phyloP scores from a whole-genome alignment of 2,113 vertebrate genomes.

The Rhipidura dahli region DNA sequence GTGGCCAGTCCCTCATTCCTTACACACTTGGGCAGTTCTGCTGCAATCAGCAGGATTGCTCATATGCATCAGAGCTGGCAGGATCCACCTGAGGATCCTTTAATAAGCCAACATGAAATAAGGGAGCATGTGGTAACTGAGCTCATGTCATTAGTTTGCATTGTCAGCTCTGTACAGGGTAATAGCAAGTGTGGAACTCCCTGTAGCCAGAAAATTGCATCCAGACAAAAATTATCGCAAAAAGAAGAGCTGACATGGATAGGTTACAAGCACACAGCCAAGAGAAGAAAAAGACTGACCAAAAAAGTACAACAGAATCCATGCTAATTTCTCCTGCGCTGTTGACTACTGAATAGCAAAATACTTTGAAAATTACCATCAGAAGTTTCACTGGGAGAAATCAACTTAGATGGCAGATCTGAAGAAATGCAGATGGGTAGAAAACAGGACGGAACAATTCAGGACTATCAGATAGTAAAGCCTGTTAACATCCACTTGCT shows the following conservation, averaged over 20 bases:
- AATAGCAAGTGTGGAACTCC: not conserved
- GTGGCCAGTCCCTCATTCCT: not conserved
- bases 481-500: not conserved
- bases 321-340: not conserved
- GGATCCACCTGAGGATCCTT: not conserved
- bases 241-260: not conserved
- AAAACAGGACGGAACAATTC: not conserved
- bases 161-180: not conserved
- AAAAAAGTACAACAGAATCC: not conserved
- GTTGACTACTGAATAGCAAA: not conserved
- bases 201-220: not conserved
- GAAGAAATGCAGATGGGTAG: not conserved
- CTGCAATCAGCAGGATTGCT: not conserved
- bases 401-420: not conserved
- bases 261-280: not conserved
- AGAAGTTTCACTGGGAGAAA: not conserved
- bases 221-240: not conserved
- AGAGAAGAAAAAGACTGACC: not conserved
- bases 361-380: not conserved
- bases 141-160: not conserved
- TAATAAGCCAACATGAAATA: not conserved
- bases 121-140: not conserved
- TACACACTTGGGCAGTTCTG: not conserved
- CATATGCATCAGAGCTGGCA: not conserved
- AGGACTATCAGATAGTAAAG: not conserved